Percentiles rank a stretch among this genome's conserved stretches.
Conservation (phyloP, 2,888 invertebrate species). For the Halictus quadricinctus region DNA sequence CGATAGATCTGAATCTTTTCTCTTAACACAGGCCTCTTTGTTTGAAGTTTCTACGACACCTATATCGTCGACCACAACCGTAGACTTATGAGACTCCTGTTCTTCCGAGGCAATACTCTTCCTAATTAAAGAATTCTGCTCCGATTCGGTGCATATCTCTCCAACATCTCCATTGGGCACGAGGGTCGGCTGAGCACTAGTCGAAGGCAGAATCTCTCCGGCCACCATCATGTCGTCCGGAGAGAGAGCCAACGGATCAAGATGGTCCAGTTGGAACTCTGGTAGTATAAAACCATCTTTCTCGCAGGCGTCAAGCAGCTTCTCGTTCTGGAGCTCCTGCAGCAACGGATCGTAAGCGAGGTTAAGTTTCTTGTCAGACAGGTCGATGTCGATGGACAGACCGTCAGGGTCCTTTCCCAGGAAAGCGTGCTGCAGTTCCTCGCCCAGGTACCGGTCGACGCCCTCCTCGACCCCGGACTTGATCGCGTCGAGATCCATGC, state of each 20-base stretch:
- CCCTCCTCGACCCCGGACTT: conserved; percentile 72
- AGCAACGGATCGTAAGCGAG: conserved; percentile 76
- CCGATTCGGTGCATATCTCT: conserved; percentile 1
- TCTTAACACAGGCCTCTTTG: conserved; percentile 16
- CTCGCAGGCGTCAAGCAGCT: conserved; percentile 73
- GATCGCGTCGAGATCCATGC: conserved; percentile 75
- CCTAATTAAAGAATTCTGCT: conserved; percentile 22
- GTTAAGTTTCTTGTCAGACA: conserved; percentile 74
- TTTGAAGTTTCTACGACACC: conserved; percentile 27
- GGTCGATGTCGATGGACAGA: conserved; percentile 74
- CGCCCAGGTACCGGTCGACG: conserved; percentile 75
- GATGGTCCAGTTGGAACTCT: conserved; percentile 77
- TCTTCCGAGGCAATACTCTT: conserved; percentile 13
- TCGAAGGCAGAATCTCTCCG: conserved; percentile 76
- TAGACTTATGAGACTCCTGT: conserved; percentile 50
- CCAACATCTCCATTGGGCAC: conserved; percentile 33
- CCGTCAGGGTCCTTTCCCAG: conserved; percentile 74
- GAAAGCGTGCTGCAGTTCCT: conserved; percentile 75
- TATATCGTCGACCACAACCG: conserved; percentile 48
- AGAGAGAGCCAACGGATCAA: conserved; percentile 74
- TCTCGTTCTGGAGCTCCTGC: conserved; percentile 75
- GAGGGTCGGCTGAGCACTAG: conserved; percentile 63
- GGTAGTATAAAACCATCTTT: conserved; percentile 77
- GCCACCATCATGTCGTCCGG: conserved; percentile 78
- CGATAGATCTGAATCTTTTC: not conserved